Evolutionary conservation across 2,113 vertebrate genomes (phyloP), one percentile per base, ranked within the genome.

Genomic region (Gobiocypris rarus): DNA sequence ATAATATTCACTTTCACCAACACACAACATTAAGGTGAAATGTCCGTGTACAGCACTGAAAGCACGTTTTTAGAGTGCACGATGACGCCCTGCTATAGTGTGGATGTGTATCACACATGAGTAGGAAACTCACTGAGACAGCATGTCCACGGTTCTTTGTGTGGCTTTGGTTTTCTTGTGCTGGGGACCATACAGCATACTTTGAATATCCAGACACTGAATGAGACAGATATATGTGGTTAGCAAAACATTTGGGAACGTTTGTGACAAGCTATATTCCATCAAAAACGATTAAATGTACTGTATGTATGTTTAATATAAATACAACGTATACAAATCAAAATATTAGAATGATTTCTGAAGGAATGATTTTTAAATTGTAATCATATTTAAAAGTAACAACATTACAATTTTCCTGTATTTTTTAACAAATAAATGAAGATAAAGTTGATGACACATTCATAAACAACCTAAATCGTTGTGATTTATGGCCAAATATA

Each of bases 121-220:
- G 34, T 15, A 45, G 43, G 10, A 86, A 1, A 73, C 89, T 94
- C 92, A 95, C 94, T 93, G 90, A 77, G 93, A 89, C 80, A 95
- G 82, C 86, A 86, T 86, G 83, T 94, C 92, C 90, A 92, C 15
- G 1, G 91, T 92, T 90, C 91, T 93, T 89, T 92, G 90, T 75
- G 91, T 93, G 41, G 90, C 89, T 91, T 89, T 88, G 5, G 92
- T 93, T 87, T 89, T 94, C 89, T 89, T 93, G 85, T 94, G 92
- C 84, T 93, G 91, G 0, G 82, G 86, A 67, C 93, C 93, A 1
- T 92, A 92, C 56, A 93, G 69, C 85, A 94, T 82, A 24, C 48
- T 91, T 88, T 96, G 92, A 45, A 94, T 93, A 75, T 93, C 89
- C 89, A 95, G 92, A 86, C 91, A 95, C 92, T 94, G 84, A 19